Evolutionary conservation across 2,888 invertebrate genomes (phyloP).

Genomic region (Ectobius pallidus): DNA sequence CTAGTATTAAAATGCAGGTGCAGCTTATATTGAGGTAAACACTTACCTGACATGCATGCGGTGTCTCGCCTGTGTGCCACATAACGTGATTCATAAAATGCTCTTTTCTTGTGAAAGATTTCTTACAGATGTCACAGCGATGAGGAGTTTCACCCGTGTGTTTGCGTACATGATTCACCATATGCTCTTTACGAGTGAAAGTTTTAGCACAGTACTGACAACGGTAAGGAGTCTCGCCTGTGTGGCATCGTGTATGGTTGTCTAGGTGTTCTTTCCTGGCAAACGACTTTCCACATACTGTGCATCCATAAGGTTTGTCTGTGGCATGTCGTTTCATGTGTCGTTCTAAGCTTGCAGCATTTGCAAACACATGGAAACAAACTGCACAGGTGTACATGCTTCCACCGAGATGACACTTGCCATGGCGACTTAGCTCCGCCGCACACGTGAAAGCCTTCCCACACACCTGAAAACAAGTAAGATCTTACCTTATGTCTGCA

Average conservation of each 20-base stretch:
- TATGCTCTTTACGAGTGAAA: slow-evolving; percentile 77
- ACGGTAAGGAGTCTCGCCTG: slow-evolving; percentile 82
- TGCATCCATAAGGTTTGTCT: slow-evolving; percentile 85
- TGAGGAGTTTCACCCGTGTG: slow-evolving; percentile 80
- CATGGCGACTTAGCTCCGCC: slow-evolving; percentile 79
- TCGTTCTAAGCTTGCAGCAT: slow-evolving; percentile 71
- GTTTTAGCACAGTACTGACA: slow-evolving; percentile 79
- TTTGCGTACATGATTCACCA: slow-evolving; percentile 78
- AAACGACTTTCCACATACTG: slow-evolving; percentile 85
- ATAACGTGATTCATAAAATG: slow-evolving; percentile 82
- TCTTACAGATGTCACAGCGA: slow-evolving; percentile 78
- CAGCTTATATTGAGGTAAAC: no score
- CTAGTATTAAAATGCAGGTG: no score
- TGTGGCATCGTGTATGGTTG: slow-evolving; percentile 82
- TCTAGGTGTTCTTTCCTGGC: slow-evolving; percentile 86
- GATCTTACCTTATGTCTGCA: no score
- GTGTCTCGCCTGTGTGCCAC: slow-evolving; percentile 68
- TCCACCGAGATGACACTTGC: slow-evolving; percentile 83
- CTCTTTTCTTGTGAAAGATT: slow-evolving; percentile 77
- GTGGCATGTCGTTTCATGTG: slow-evolving; percentile 82
- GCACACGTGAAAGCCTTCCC: slow-evolving; percentile 83
- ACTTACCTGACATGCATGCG: slow-evolving; percentile 49
- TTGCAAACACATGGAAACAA: slow-evolving; percentile 76
- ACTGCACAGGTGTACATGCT: slow-evolving; percentile 75
- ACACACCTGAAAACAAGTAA: slow-evolving; percentile 67